Evolutionary conservation across 1,140 invertebrate genomes (phyloP).

Genomic region (Sesamia nonagrioides): DNA sequence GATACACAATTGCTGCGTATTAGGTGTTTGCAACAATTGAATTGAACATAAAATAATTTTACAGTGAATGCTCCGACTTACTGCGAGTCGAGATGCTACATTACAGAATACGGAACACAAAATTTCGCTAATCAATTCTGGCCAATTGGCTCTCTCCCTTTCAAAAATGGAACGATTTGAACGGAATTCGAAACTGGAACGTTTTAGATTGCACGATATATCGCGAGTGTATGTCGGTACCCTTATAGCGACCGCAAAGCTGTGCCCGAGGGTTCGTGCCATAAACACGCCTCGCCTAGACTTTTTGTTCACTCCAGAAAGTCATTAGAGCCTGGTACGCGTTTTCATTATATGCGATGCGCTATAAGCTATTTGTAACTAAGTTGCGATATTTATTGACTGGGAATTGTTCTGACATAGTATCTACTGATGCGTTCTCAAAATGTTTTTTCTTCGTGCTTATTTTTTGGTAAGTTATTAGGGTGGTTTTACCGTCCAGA

Average conservation of each 20-base stretch:
- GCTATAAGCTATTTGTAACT: slow-evolving; percentile 45
- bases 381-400: slow-evolving; percentile 27
- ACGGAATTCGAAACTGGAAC: slow-evolving; percentile 25
- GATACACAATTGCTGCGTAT: neutral
- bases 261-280: slow-evolving; percentile 40
- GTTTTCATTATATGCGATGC: slow-evolving; percentile 64
- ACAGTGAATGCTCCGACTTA: neutral
- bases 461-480: neutral
- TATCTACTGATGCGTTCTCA: too few species aligned
- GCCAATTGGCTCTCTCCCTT: neutral
- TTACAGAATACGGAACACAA: slow-evolving; percentile 7
- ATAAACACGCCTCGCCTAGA: slow-evolving; percentile 51
- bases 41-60: slow-evolving; percentile 1
- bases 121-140: slow-evolving; percentile 29
- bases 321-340: slow-evolving; percentile 66
- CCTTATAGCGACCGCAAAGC: slow-evolving; percentile 40
- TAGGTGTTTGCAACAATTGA: neutral
- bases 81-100: neutral
- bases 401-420: slow-evolving; percentile 1
- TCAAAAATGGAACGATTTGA: slow-evolving; percentile 19
- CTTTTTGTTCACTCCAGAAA: slow-evolving; percentile 61
- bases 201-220: slow-evolving; percentile 20
- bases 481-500: neutral
- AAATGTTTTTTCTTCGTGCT: neutral
- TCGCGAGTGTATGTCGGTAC: slow-evolving; percentile 2